Evolutionary conservation across 2,888 invertebrate species (phyloP), one percentile per base, ranked within the genome.

Genomic region (Lamproptera curius): DNA sequence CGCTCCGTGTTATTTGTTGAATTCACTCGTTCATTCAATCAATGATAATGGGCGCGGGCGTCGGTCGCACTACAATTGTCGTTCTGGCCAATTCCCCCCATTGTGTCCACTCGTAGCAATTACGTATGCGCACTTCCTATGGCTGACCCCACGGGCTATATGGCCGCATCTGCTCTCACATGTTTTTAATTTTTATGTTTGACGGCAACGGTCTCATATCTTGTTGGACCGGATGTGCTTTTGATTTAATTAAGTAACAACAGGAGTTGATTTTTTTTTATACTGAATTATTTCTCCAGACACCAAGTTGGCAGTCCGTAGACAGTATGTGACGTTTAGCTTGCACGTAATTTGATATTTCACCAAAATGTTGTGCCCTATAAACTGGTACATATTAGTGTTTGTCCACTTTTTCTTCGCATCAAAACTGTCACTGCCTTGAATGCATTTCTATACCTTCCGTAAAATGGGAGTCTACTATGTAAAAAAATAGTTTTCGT

Each of bases 41-140:
- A 86, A 60, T 61, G 78, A 76, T 72, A 58, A 73, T 83, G 82
- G 83, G 84, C 73, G 83, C 82, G 83, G 82, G 81, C 82, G 79
- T 76, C 70, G 78, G 77, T 83, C 84, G 83, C 85, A 85, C 82
- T 83, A 87, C 83, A 84, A 85, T 87, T 76, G 78, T 62, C 70
- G 73, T 70, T 76, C 76, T 80, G 77, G 76, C 80, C 83, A 81
- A 83, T 85, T 85, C 85, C 83, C 85, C 80, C 79, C 80, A 80
- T 86, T 86, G 84, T 84, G 82, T 73, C 78, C 82, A 80, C 72
- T 82, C 70, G 75, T 72, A 74, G 67, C 81, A 85, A 85, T 85
- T 81, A 86, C 79, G 72, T 77, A 77, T 77, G 78, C 75, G 74
- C 64, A 79, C 82, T 81, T 85, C 86, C 85, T 81, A 79, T 77